Evolutionary conservation across 2,888 invertebrate genomes (phyloP), one percentile per base, ranked within the genome.

Genomic region (Osedax frankpressi): DNA sequence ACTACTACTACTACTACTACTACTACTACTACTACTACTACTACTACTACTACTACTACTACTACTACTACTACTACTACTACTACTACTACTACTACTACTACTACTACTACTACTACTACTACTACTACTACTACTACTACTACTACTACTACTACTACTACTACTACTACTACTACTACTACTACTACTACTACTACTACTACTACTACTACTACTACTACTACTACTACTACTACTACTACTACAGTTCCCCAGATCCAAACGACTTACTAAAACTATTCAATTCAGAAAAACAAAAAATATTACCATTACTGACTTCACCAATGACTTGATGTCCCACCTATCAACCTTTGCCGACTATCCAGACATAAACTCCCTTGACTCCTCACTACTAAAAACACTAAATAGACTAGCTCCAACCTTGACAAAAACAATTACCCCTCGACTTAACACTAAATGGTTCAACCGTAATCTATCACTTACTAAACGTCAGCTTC

Each of bases 151-250:
- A 1, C 24, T 68, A 68, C 24, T 1, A 68, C 24, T 68, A 68
- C 24, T 1, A 1, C 24, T 68, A 68, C 24, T 68, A 68, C 0
- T 68, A 68, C 24, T 68, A 68, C 24, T 68, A 68, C 24, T 68
- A 68, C 24, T 68, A 68, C 24, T 68, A 68, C 24, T 68, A 68
- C 24, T 68, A 68, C 24, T 68, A 68, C 24, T 1, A 68, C 24
- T 68, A 68, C 24, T 14, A 65, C 24, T 65, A 65, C 65, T 26
- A 65, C 65, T 24, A 24, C 65, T 65, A 24, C 65, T 65, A 24
- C 65, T 65, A 65, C 26, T 65, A 65, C n/a, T 65, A 65, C 65
- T 24, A n/a, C 65, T n/a, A 65, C 24, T 65, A 65, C n/a, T 65
- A 6, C 65, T 24, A 65, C n/a, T 26, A 65, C 65, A 14, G 6